A percentile compares a stretch with the other conserved stretches of the same genome.
These are phyloP conservation scores for Sparidentex hasta DNA, from an alignment of 2,797 vertebrate genomes.

Conservation along the genomic window DNA sequence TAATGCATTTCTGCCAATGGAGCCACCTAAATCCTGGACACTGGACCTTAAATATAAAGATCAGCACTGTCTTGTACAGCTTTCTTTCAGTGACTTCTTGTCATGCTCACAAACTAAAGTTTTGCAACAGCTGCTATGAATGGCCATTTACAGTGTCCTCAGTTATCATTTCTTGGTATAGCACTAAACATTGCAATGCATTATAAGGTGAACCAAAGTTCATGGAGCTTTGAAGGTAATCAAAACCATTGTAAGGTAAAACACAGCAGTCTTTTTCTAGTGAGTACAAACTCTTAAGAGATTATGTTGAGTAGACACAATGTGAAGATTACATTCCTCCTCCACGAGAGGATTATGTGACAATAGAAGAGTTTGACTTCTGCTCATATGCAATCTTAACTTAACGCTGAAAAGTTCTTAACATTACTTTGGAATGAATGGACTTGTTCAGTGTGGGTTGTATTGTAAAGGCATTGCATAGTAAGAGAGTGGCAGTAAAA, in stretches of 20 bases:
- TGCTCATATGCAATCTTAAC: slow-evolving; percentile 6
- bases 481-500: neutral
- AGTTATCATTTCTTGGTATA: neutral
- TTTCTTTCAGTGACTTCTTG: neutral
- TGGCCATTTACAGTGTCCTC: neutral
- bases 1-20: too few relatives aligned
- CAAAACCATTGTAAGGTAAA: slow-evolving; percentile 2
- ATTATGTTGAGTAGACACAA: slow-evolving; percentile 33
- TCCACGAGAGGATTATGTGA: slow-evolving; percentile 29
- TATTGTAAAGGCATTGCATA: neutral
- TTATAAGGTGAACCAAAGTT: slow-evolving; percentile 47
- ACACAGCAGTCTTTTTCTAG: neutral
- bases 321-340: slow-evolving; percentile 37
- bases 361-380: slow-evolving; percentile 4
- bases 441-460: neutral
- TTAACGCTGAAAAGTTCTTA: slow-evolving; percentile 9
- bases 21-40: too few relatives aligned
- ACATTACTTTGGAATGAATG: slow-evolving; percentile 1
- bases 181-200: neutral
- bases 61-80: neutral
- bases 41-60: too few relatives aligned
- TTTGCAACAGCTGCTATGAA: slow-evolving; percentile 24
- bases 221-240: slow-evolving; percentile 19
- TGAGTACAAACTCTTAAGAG: slow-evolving; percentile 2
- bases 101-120: neutral